Percentiles rank a stretch among this genome's conserved stretches.
phyloP scores from a whole-genome alignment of 2,888 invertebrate genomes.

The Trichopria drosophilae region DNA sequence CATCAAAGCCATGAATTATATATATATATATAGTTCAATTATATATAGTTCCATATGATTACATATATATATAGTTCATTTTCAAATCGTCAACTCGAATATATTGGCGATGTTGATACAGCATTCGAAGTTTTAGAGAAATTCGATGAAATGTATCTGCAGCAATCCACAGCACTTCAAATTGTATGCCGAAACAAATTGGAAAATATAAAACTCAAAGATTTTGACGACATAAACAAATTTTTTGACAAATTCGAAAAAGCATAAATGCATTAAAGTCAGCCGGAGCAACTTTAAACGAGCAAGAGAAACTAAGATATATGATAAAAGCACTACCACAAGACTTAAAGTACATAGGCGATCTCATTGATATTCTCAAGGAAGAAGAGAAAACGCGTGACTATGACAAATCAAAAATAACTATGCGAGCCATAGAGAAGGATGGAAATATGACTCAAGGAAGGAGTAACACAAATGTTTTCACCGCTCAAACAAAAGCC shows the following conservation, averaged over 20 bases:
- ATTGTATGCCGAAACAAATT: constrained; percentile 31
- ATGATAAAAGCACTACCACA: constrained; percentile 36
- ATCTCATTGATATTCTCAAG: constrained; percentile 34
- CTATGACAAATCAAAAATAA: constrained; percentile 37
- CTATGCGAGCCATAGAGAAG: no score
- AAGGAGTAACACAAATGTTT: constrained; percentile 26
- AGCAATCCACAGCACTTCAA: constrained; percentile 30
- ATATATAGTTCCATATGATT: no score
- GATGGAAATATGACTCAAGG: constrained; percentile 17
- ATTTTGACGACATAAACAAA: constrained; percentile 24
- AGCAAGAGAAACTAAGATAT: constrained; percentile 38
- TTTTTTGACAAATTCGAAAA: constrained; percentile 39
- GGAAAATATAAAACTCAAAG: constrained; percentile 30
- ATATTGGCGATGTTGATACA: constrained; percentile 26
- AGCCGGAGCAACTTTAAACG: constrained; percentile 33
- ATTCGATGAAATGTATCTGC: no score
- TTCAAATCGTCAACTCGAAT: constrained; percentile 29
- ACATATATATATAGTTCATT: constrained; percentile 12
- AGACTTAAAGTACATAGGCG: constrained; percentile 37
- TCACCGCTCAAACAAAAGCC: neutral
- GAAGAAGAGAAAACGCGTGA: constrained; percentile 36
- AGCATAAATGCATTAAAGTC: constrained; percentile 34
- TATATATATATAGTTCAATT: no score
- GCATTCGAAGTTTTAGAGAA: no score
- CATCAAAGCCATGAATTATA: constrained; percentile 22